Evolutionary conservation across 2,797 vertebrate species (phyloP).

Genomic region (Dendrocincla tyrannina): DNA sequence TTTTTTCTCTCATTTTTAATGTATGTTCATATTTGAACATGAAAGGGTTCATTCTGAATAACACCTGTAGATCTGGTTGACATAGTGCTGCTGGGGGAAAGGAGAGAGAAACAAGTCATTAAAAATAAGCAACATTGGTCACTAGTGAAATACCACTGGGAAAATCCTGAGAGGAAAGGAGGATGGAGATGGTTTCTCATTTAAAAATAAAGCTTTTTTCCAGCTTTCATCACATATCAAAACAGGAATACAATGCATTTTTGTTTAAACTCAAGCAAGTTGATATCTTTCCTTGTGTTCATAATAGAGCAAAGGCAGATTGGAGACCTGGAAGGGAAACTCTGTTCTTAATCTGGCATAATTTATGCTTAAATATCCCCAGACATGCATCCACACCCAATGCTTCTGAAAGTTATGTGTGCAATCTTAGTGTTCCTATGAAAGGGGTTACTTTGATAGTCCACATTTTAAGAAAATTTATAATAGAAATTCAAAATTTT

Average conservation of each 20-base stretch:
- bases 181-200: background rate
- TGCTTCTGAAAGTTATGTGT: background rate
- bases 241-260: background rate
- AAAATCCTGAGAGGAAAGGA: background rate
- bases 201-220: background rate
- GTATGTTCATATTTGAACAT: background rate
- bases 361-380: rapidly evolving
- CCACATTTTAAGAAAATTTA: background rate
- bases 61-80: background rate
- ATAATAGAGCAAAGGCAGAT: background rate
- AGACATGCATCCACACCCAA: rapidly evolving
- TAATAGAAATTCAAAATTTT: background rate
- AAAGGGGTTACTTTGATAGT: background rate
- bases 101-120: background rate
- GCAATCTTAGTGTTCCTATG: background rate
- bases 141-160: background rate
- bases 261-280: background rate
- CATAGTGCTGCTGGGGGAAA: background rate
- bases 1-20: background rate
- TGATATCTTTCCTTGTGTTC: background rate
- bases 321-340: background rate
- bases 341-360: background rate
- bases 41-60: background rate
- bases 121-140: background rate
- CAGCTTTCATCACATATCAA: background rate